Evolutionary conservation across 2,113 vertebrate genomes (phyloP).

Genomic region (Steatornis caripensis): DNA sequence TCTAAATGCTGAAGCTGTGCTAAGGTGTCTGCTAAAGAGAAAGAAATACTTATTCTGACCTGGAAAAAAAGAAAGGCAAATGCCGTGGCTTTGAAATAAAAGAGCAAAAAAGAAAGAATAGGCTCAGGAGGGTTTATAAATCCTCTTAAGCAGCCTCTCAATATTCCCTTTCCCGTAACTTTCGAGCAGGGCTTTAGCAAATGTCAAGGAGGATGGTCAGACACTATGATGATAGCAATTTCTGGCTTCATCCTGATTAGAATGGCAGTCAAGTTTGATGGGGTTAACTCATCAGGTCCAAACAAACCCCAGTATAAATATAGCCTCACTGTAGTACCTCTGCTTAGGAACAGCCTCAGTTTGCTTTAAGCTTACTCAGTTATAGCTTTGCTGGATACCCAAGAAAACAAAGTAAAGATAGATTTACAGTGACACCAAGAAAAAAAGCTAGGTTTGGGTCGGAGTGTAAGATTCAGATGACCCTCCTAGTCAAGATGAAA

Average conservation of each 20-base stretch:
- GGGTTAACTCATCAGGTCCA: background rate
- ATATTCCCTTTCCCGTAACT: background rate
- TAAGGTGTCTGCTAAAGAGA: background rate
- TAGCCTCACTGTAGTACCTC: background rate
- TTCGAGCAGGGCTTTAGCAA: background rate
- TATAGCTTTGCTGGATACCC: background rate
- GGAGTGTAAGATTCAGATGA: background rate
- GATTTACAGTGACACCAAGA: background rate
- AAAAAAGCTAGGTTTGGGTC: background rate
- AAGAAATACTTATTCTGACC: slow-evolving; percentile 3
- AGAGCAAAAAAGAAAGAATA: slow-evolving; percentile 15
- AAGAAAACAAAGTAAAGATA: background rate
- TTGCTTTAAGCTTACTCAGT: background rate
- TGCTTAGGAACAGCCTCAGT: background rate
- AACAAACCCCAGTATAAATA: background rate
- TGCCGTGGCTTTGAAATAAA: slow-evolving; percentile 13
- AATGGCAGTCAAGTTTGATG: background rate
- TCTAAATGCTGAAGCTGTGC: background rate
- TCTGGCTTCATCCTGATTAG: slow-evolving; percentile 1
- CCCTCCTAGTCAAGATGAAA: background rate
- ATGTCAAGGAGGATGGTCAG: slow-evolving; percentile 3
- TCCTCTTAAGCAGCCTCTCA: slow-evolving; percentile 37
- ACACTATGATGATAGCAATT: background rate
- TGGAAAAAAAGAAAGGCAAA: background rate
- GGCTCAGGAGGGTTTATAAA: slow-evolving; percentile 48